Evolutionary conservation across 2,797 vertebrate species (phyloP).

Genomic region (Thalassophryne amazonica): DNA sequence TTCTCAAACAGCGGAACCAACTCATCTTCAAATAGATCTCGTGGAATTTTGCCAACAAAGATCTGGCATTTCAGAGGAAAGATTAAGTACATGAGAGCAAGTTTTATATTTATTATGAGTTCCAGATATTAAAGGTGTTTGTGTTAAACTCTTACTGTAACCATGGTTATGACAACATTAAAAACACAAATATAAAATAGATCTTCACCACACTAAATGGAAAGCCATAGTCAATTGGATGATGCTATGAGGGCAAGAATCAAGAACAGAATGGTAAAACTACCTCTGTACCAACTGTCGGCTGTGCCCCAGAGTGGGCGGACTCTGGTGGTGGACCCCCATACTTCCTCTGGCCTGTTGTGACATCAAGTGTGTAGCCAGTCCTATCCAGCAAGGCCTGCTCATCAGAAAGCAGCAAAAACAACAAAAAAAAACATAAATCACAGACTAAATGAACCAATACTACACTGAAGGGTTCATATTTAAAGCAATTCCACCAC

Average conservation of each 20-base stretch:
- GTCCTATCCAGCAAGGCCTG: constrained; percentile 94
- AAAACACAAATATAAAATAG: no score
- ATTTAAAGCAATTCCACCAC: no score
- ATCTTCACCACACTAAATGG: no score
- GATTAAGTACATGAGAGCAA: neutral
- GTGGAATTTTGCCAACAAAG: constrained; percentile 98
- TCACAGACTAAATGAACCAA: neutral
- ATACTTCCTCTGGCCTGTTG: constrained; percentile 98
- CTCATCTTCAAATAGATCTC: constrained; percentile 98
- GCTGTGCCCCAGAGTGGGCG: constrained; percentile 91
- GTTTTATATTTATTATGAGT: neutral
- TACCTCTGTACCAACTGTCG: constrained; percentile 98
- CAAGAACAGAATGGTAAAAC: neutral
- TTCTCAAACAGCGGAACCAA: constrained; percentile 98
- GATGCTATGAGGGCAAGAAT: no score
- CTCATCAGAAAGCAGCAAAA: neutral
- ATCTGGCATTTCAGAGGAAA: constrained; percentile 82
- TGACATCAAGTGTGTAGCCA: constrained; percentile 97
- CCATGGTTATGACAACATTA: constrained; percentile 62
- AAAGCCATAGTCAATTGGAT: no score
- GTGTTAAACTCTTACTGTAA: constrained; percentile 65
- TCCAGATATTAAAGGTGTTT: constrained; percentile 35
- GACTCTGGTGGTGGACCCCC: constrained; percentile 96
- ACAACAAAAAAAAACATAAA: neutral
- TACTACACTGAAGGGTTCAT: no score